Conservation (phyloP, 2,888 invertebrate species). For the Tuberolachnus salignus region DNA sequence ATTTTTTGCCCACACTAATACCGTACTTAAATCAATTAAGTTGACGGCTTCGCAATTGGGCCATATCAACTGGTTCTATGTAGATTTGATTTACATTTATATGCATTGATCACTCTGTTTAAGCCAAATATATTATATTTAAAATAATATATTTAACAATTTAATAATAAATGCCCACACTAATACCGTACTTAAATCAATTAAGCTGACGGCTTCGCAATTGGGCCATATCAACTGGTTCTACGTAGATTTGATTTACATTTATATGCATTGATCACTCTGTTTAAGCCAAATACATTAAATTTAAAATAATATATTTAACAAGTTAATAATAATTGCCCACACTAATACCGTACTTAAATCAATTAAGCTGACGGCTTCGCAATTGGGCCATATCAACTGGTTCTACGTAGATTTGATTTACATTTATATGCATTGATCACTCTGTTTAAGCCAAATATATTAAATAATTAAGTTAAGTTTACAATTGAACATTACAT, state of each 20-base stretch:
- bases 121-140: neutral
- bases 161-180: neutral
- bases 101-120: neutral
- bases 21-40: neutral
- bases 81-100: neutral
- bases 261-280: neutral
- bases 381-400: slow-evolving; percentile 1
- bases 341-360: slow-evolving; percentile 11
- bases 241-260: neutral
- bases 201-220: neutral
- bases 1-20: slow-evolving; percentile 23
- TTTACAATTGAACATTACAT: no score
- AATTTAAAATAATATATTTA: no score
- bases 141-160: no score
- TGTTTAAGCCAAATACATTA: neutral
- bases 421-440: neutral
- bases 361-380: neutral
- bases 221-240: slow-evolving; percentile 1
- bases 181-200: slow-evolving; percentile 6
- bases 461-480: no score
- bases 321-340: neutral
- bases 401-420: neutral
- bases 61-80: neutral
- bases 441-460: neutral
- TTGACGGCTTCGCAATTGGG: neutral